A percentile compares a stretch with the other conserved stretches of the same genome.
phyloP scores from a whole-genome alignment of 2,888 invertebrate species.

The Myopa testacea region DNA sequence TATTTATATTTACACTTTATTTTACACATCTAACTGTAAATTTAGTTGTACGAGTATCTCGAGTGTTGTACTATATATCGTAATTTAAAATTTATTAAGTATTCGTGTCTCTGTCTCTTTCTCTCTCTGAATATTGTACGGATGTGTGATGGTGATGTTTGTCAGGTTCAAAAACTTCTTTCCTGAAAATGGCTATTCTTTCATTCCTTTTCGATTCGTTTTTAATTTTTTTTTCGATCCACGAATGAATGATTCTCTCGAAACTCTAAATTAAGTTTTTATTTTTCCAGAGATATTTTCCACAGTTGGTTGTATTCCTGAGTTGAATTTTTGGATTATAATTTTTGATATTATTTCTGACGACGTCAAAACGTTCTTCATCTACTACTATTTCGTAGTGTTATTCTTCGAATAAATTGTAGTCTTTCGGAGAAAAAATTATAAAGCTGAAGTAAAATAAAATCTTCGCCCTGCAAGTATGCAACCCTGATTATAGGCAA shows the following conservation, averaged over 20 bases:
- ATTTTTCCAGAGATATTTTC: no score
- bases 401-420: no score
- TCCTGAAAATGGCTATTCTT: not conserved
- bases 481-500: no score
- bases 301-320: no score
- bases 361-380: no score
- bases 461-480: no score
- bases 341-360: no score
- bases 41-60: constrained; percentile 8
- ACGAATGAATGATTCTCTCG: constrained; percentile 12
- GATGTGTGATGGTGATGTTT: constrained; percentile 24
- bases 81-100: constrained; percentile 8
- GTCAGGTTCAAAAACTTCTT: not conserved
- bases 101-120: not conserved
- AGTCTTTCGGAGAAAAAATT: no score
- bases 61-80: constrained; percentile 6
- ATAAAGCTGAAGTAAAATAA: no score
- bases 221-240: not conserved
- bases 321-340: no score
- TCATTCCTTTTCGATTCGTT: not conserved
- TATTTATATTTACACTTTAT: not conserved
- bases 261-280: no score
- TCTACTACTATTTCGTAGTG: no score
- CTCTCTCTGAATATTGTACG: constrained; percentile 11
- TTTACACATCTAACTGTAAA: not conserved